Percentiles rank a stretch among this genome's conserved stretches.
Conservation (phyloP, 2,888 invertebrate genomes). For the Drepanosiphum platanoidis region DNA sequence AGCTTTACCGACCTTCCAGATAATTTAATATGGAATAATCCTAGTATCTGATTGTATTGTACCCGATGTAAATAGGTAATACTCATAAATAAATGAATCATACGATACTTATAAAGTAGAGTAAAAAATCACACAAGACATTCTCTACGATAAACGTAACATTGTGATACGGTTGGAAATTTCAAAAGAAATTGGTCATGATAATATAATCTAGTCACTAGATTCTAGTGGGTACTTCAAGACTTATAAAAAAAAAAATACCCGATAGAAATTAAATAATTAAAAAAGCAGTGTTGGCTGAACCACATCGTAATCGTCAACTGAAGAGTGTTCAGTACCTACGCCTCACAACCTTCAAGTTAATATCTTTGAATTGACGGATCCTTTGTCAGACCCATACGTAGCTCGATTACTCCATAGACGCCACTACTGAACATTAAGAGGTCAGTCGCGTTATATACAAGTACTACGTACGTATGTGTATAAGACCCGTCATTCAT, state of each 20-base stretch:
- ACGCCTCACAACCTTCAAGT: conserved; percentile 3
- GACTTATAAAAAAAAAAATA: neutral
- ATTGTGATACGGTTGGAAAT: neutral
- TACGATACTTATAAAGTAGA: neutral
- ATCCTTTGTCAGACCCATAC: neutral
- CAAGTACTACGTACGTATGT: no score
- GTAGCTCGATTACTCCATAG: neutral
- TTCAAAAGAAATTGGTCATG: neutral
- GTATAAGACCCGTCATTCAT: neutral
- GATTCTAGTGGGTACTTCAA: neutral
- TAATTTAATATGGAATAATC: conserved; percentile 1
- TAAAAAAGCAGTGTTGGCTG: neutral
- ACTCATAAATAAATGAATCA: no score
- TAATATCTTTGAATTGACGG: conserved; percentile 2
- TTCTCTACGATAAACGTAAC: neutral
- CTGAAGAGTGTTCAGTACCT: neutral
- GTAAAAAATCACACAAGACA: neutral
- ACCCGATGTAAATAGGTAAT: no score
- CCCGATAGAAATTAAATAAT: neutral
- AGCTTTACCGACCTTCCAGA: neutral
- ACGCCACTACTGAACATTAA: neutral
- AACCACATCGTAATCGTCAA: neutral
- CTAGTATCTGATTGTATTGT: neutral
- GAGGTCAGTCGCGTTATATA: neutral
- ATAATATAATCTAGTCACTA: no score